Percentiles rank a stretch among this genome's conserved stretches.
phyloP scores from a whole-genome alignment of 2,113 vertebrate genomes.

The Shinisaurus crocodilurus region DNA sequence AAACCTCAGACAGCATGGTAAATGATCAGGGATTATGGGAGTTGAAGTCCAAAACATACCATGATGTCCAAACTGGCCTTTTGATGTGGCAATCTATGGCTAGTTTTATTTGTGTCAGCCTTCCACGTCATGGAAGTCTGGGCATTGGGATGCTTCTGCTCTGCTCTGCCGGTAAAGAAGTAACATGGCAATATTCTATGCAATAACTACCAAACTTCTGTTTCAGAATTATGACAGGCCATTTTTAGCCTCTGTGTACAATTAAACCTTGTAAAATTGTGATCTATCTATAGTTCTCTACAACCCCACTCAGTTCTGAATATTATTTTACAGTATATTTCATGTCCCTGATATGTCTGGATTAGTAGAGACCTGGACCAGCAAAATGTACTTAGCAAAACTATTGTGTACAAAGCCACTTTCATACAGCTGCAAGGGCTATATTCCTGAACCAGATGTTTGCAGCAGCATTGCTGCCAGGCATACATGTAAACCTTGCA shows the following conservation, averaged over 20 bases:
- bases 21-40: too few species aligned
- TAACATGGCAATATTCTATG: conserved; percentile 7
- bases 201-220: conserved; percentile 39
- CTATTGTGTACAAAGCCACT: conserved; percentile 51
- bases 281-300: conserved; percentile 26
- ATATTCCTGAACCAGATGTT: conserved; percentile 69
- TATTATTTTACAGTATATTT: background rate
- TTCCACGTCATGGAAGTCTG: background rate
- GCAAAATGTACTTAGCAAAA: conserved; percentile 53
- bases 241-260: conserved; percentile 31
- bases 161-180: conserved; percentile 30
- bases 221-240: conserved; percentile 7
- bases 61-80: conserved; percentile 1
- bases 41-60: too few species aligned
- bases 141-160: background rate
- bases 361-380: background rate
- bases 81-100: conserved; percentile 4
- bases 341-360: background rate
- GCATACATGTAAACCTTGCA: conserved; percentile 65
- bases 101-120: conserved; percentile 17
- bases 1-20: too few species aligned
- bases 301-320: conserved; percentile 50
- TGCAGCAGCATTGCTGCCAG: conserved; percentile 56
- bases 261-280: conserved; percentile 50
- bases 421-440: conserved; percentile 63